A percentile compares a stretch with the other conserved stretches of the same genome.
These are phyloP conservation scores for Bufo gargarizans DNA, from an alignment of 2,113 vertebrate genomes.

Conservation along the genomic window DNA sequence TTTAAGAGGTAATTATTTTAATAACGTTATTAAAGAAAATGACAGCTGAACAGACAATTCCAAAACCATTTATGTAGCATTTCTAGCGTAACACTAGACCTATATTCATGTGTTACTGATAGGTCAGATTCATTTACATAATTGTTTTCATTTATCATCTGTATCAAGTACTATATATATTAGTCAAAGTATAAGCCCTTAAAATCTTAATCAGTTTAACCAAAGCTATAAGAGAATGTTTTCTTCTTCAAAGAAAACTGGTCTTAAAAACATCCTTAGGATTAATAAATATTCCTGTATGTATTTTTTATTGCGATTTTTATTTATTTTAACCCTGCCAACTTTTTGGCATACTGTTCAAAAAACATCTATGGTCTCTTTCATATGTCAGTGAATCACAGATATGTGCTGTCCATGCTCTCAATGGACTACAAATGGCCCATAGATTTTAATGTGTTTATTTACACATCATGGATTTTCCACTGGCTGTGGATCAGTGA, in stretches of 20 bases:
- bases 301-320: too few species aligned
- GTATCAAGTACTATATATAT: neutral
- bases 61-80: neutral
- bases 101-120: neutral
- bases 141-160: neutral
- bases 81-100: neutral
- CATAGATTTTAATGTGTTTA: too few species aligned
- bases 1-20: constrained; percentile 35
- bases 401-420: too few species aligned
- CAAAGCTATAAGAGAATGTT: neutral
- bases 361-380: too few species aligned
- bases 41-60: neutral
- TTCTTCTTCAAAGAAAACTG: neutral
- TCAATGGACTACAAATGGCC: too few species aligned
- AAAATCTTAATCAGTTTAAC: neutral
- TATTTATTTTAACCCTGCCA: too few species aligned
- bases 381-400: too few species aligned
- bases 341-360: too few species aligned
- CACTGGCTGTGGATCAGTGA: too few species aligned
- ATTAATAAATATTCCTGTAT: too few species aligned
- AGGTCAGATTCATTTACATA: neutral
- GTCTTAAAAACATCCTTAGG: neutral
- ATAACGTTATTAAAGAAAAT: constrained; percentile 2
- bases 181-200: neutral
- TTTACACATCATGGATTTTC: too few species aligned